These are phyloP conservation scores for Menidia beryllina DNA, from an alignment of 2,113 vertebrate genomes.

Conservation along the genomic window DNA sequence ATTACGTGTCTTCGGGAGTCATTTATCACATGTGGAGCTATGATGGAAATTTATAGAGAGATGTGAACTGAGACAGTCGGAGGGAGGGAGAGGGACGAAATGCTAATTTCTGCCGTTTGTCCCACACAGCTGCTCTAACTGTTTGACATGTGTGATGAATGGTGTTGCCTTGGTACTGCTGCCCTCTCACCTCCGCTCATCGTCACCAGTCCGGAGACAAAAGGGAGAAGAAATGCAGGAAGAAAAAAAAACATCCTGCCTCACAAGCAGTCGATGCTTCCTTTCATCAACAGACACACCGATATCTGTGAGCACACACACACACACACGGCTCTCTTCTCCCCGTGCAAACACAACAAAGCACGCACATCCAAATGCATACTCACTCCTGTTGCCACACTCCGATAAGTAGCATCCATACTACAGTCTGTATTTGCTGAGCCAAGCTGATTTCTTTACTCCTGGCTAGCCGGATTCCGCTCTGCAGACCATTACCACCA, in stretches of 20 bases:
- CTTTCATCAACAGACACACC: slow-evolving; percentile 89
- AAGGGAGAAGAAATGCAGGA: slow-evolving; percentile 74
- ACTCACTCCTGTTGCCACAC: slow-evolving; percentile 29
- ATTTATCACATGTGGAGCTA: slow-evolving; percentile 56
- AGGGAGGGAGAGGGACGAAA: slow-evolving; percentile 85
- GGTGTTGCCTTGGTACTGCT: slow-evolving; percentile 90
- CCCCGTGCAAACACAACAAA: slow-evolving; percentile 30
- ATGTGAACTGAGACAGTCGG: slow-evolving; percentile 73
- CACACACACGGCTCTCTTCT: slow-evolving; percentile 10
- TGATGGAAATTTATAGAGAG: slow-evolving; percentile 57
- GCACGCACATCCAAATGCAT: slow-evolving; percentile 30
- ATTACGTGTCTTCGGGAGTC: slow-evolving; percentile 41
- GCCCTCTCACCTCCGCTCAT: slow-evolving; percentile 91
- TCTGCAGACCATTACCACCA: slow-evolving; percentile 44
- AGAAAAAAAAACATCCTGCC: slow-evolving; percentile 53
- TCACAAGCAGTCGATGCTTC: slow-evolving; percentile 88
- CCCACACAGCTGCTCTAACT: slow-evolving; percentile 92
- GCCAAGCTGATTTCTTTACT: slow-evolving; percentile 60
- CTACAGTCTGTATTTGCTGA: slow-evolving; percentile 71
- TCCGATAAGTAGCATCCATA: slow-evolving; percentile 50
- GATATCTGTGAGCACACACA: slow-evolving; percentile 10
- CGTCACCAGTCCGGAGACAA: slow-evolving; percentile 88
- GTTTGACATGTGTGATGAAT: slow-evolving; percentile 98
- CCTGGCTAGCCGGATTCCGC: slow-evolving; percentile 40
- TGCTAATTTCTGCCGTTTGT: slow-evolving; percentile 87